Conservation (phyloP, 2,113 vertebrate genomes). For the Boleophthalmus pectinirostris region DNA sequence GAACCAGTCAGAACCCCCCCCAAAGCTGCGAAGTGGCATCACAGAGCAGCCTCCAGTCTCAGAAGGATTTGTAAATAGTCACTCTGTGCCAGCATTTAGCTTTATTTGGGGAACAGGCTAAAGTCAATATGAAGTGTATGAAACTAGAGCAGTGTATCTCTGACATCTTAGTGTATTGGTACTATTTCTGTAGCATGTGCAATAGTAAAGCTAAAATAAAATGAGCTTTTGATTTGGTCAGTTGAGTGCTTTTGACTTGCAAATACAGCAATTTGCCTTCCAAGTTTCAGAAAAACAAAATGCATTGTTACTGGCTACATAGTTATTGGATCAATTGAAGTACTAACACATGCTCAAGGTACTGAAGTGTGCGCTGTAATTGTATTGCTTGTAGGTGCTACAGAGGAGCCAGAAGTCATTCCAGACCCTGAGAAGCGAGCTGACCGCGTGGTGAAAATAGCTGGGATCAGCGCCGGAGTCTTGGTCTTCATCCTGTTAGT, state of each 20-base stretch:
- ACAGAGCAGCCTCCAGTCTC: slow-evolving; percentile 14
- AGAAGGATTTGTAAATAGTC: slow-evolving; percentile 15
- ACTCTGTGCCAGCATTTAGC: slow-evolving; percentile 17
- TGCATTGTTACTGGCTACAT: neutral
- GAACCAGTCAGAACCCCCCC: slow-evolving; percentile 24
- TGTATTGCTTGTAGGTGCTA: slow-evolving; percentile 82
- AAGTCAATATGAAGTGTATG: slow-evolving; percentile 1
- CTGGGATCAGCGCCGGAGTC: slow-evolving; percentile 94
- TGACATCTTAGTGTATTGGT: neutral
- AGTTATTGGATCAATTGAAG: neutral
- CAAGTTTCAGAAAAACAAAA: neutral
- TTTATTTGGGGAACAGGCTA: slow-evolving; percentile 21
- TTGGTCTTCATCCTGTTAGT: slow-evolving; percentile 95
- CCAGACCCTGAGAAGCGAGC: slow-evolving; percentile 96
- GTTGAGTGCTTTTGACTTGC: neutral
- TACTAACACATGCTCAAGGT: neutral
- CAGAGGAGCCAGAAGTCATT: slow-evolving; percentile 96
- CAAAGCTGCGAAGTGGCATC: slow-evolving; percentile 16
- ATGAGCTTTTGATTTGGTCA: neutral
- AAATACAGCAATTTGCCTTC: neutral
- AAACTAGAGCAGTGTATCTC: slow-evolving; percentile 3
- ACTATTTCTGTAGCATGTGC: no score
- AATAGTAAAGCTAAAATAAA: no score
- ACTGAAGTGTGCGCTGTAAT: neutral
- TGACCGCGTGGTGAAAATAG: slow-evolving; percentile 96